These are phyloP conservation scores for Limosa lapponica DNA, from an alignment of 2,797 vertebrate genomes.

Conservation along the genomic window DNA sequence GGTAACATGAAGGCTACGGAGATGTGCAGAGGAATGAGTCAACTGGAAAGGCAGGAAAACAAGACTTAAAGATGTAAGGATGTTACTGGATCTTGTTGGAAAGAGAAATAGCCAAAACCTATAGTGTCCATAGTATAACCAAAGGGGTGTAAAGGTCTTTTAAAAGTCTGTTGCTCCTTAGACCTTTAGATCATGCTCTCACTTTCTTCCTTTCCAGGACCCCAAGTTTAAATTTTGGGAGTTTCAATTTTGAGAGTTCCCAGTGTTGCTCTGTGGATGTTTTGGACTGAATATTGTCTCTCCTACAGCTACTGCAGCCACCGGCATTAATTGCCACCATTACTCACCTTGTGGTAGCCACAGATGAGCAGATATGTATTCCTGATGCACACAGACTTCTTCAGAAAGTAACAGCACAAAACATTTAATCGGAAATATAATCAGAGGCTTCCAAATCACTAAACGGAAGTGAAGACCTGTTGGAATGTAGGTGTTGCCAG, in stretches of 20 bases:
- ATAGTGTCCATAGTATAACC: background rate
- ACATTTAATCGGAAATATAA: background rate
- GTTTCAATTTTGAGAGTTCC: background rate
- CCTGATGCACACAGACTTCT: background rate
- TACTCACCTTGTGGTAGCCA: background rate
- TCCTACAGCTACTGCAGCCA: background rate
- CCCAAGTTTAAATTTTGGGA: background rate
- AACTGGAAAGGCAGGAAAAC: background rate
- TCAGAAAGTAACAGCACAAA: background rate
- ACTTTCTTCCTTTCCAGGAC: background rate
- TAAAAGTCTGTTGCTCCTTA: background rate
- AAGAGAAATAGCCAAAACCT: background rate
- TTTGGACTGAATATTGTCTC: background rate
- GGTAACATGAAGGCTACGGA: accelerated
- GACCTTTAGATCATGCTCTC: background rate
- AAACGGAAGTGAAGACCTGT: background rate
- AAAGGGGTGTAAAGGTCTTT: background rate
- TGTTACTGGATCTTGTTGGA: background rate
- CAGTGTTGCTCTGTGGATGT: background rate
- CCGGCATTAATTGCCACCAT: background rate
- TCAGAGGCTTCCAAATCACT: background rate
- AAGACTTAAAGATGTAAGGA: accelerated
- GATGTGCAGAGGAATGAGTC: background rate
- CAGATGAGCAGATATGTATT: accelerated
- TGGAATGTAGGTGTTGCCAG: background rate